phyloP scores from a whole-genome alignment of 1,140 invertebrate species.

The Heliothis virescens region DNA sequence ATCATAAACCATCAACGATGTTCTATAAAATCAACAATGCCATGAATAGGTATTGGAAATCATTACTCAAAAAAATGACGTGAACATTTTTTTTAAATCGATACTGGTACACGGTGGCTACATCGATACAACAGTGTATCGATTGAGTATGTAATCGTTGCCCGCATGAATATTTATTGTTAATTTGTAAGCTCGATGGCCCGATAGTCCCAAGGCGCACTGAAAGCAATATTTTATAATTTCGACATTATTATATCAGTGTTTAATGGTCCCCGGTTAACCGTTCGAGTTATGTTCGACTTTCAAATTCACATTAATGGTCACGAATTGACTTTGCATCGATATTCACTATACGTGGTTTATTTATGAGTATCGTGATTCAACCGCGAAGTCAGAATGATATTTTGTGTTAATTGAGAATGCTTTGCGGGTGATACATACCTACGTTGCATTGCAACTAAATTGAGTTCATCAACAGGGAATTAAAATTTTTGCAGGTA shows the following conservation, averaged over 20 bases:
- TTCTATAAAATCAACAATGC: conserved; percentile 26
- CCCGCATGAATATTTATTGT: conserved; percentile 78
- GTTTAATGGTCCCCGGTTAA: conserved; percentile 59
- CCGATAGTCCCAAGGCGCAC: conserved; percentile 70
- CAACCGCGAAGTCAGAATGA: not conserved
- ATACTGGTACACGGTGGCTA: conserved; percentile 51
- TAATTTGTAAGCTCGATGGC: conserved; percentile 76
- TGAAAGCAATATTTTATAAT: conserved; percentile 71
- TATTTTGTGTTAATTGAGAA: conserved; percentile 35
- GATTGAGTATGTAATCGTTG: conserved; percentile 56
- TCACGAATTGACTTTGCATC: conserved; percentile 56
- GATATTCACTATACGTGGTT: conserved; percentile 51
- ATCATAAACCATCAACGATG: conserved; percentile 16
- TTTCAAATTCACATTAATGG: conserved; percentile 58
- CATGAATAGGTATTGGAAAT: conserved; percentile 3
- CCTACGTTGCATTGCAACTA: not conserved
- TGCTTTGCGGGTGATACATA: conserved; percentile 1
- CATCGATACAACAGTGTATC: conserved; percentile 53
- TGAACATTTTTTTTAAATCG: conserved; percentile 54
- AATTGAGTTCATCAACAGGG: no score
- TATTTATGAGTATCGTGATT: conserved; percentile 56
- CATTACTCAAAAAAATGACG: conserved; percentile 45
- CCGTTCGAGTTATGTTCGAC: conserved; percentile 51
- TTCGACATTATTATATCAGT: conserved; percentile 68
- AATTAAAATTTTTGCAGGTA: not conserved